phyloP scores from a whole-genome alignment of 2,888 invertebrate genomes.

The Strigamia crassipes region DNA sequence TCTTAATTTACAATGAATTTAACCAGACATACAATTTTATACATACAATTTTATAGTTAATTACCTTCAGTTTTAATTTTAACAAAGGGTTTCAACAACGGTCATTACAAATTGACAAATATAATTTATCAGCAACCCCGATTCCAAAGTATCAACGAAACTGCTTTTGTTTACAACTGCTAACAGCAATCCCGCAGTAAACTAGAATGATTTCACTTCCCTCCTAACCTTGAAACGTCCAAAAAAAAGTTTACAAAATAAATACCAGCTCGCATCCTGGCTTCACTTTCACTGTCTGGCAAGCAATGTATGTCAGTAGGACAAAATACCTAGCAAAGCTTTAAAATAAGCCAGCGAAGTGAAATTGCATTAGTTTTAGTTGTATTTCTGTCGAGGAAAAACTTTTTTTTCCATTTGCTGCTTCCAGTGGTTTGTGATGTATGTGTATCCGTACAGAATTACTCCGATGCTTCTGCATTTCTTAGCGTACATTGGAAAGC shows the following conservation, averaged over 20 bases:
- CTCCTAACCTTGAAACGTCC: neutral
- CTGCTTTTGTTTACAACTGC: neutral
- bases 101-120: too few relatives aligned
- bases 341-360: neutral
- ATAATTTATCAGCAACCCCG: too few relatives aligned
- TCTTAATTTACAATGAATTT: too few relatives aligned
- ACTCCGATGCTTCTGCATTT: neutral
- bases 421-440: neutral
- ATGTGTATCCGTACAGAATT: neutral
- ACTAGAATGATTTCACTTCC: neutral
- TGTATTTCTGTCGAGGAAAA: neutral
- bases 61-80: too few relatives aligned
- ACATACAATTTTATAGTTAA: too few relatives aligned
- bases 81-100: too few relatives aligned
- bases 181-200: neutral
- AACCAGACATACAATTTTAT: too few relatives aligned
- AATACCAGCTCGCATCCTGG: neutral
- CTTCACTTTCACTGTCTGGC: constrained; percentile 21
- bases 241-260: neutral
- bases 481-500: constrained; percentile 6
- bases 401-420: neutral
- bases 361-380: constrained; percentile 8
- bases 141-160: too few relatives aligned
- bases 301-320: constrained; percentile 20
- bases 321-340: constrained; percentile 22